Base-by-base conservation (phyloP, 2,113 vertebrate genomes). In the Dendrocopos noguchii region DNA sequence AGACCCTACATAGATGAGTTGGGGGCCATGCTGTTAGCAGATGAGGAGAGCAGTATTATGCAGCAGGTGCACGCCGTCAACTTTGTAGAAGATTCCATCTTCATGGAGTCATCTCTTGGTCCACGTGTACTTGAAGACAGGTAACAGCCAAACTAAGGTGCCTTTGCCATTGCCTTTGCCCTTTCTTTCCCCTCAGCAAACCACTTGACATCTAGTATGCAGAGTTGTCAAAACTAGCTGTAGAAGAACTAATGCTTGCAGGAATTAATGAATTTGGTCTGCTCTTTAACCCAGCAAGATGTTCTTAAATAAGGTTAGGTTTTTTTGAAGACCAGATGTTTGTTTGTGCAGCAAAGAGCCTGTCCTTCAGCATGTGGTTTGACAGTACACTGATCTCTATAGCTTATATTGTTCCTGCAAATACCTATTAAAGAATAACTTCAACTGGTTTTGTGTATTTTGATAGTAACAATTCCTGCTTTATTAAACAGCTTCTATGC, bases 41-140 rank as follows among this genome's bases (percentile, higher is more conserved):
- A 98, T 88, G 97, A 98, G 95, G 98, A 98, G 97, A 97, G 98
- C 98, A 98, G 98, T 96, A 96, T 98, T 95, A 96, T 94, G 85
- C 98, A 98, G 93, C 98, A 99, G 98, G 98, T 98, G 95, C 98
- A 98, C 95, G 97, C 97, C 67, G 84, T 98, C 97, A 93, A 89
- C 98, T 98, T 81, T 91, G 90, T 98, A 92, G 98, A 99, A 98
- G 97, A 98, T 98, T 98, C 98, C 92, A 96, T 98, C 98, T 98
- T 98, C 98, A 98, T 98, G 98, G 98, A 98, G 98, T 98, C 98
- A 89, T 98, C 98, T 80, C 97, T 97, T 72, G 97, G 97, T 88
- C 98, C 97, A 83, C 97, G 97, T 95, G 96, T 96, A 89, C 97
- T 95, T 95, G 95, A 97, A 95, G 94, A 97, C 98, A 99, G 99